These are phyloP conservation scores for Saturnia japonica DNA, from an alignment of 2,888 invertebrate species.

Conservation along the genomic window DNA sequence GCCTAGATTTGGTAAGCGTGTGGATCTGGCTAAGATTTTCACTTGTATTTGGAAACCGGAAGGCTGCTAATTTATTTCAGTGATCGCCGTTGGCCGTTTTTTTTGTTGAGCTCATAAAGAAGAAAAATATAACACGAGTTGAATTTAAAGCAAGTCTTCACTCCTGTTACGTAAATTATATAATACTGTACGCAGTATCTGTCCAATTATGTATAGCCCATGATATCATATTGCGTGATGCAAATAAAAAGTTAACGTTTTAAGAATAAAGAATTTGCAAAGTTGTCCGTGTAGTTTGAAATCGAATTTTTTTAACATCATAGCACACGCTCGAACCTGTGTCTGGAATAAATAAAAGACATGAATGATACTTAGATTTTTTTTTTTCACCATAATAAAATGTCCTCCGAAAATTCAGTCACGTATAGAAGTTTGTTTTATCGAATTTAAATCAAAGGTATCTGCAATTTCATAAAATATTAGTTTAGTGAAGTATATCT, in stretches of 20 bases:
- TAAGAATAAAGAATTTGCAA: slow-evolving; percentile 5
- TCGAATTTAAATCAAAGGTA: slow-evolving; percentile 42
- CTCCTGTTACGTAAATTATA: neutral
- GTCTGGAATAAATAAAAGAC: slow-evolving; percentile 34
- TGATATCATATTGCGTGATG: neutral
- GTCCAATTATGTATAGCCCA: slow-evolving; percentile 5
- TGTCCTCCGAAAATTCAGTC: slow-evolving; percentile 33
- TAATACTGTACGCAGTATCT: neutral
- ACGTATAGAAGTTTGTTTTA: slow-evolving; percentile 47
- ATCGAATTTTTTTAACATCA: slow-evolving; percentile 24
- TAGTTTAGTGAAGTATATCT: too few species aligned
- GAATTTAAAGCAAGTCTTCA: neutral
- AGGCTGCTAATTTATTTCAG: too few species aligned
- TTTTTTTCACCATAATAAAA: slow-evolving; percentile 10
- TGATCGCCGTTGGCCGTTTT: too few species aligned
- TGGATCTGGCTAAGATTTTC: too few species aligned
- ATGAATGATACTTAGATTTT: slow-evolving; percentile 18
- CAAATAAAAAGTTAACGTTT: slow-evolving; percentile 6
- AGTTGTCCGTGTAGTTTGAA: slow-evolving; percentile 9
- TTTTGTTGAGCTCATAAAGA: too few species aligned
- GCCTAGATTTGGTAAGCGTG: too few species aligned
- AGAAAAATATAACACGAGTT: neutral
- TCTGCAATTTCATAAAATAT: neutral
- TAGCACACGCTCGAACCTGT: slow-evolving; percentile 34
- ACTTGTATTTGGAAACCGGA: too few species aligned